A percentile compares a stretch with the other conserved stretches of the same genome.
These are phyloP conservation scores for Agelas oroides DNA, from an alignment of 37 sponge, comb jelly and placozoan species.

Conservation along the genomic window DNA sequence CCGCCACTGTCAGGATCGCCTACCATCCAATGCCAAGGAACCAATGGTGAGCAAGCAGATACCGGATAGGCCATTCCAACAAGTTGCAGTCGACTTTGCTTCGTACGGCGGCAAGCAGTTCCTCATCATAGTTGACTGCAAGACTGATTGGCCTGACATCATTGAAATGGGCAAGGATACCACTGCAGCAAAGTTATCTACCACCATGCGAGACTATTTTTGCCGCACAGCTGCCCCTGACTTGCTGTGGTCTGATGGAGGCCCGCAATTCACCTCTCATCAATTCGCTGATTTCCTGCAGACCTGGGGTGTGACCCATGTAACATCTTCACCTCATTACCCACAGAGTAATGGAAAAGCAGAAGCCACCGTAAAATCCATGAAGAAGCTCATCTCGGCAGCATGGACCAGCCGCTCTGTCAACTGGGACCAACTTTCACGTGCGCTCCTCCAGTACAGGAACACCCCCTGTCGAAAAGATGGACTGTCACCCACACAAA, in stretches of 20 bases:
- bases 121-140: conserved; percentile 40
- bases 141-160: conserved; percentile 47
- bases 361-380: too few relatives aligned
- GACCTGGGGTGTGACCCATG: too few relatives aligned
- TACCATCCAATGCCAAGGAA: conserved; percentile 22
- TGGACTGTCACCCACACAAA: conserved; percentile 13
- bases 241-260: too few relatives aligned
- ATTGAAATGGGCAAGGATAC: conserved; percentile 25
- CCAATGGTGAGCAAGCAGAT: conserved; percentile 14
- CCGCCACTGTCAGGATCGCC: conserved; percentile 25
- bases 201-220: conserved; percentile 8
- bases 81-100: conserved; percentile 38
- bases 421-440: neutral
- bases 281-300: too few relatives aligned
- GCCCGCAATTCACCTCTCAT: too few relatives aligned
- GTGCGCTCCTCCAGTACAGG: conserved; percentile 26
- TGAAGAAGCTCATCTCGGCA: conserved; percentile 28
- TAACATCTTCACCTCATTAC: too few relatives aligned
- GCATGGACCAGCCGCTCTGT: neutral
- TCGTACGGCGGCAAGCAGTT: conserved; percentile 19
- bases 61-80: conserved; percentile 18
- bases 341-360: too few relatives aligned
- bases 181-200: conserved; percentile 2
- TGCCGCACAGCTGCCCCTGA: too few relatives aligned
- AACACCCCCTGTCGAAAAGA: too few relatives aligned